Conservation (phyloP, 2,888 invertebrate genomes). For the Lithosia quadra region DNA sequence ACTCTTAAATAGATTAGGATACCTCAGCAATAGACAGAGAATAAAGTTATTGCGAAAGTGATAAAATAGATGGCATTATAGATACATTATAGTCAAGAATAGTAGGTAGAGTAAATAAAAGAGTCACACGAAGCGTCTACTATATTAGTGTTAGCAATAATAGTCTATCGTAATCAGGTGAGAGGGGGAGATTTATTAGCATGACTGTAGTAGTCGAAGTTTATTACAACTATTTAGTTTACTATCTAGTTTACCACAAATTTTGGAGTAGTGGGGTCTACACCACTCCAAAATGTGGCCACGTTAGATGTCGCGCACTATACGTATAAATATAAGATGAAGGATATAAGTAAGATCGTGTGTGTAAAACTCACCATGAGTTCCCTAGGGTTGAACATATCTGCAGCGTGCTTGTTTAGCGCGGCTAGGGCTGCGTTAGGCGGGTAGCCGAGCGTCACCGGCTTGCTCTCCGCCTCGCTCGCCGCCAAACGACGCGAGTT, state of each 20-base stretch:
- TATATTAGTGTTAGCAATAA: neutral
- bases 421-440: conserved; percentile 99
- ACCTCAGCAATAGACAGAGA: neutral
- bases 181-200: neutral
- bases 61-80: neutral
- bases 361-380: conserved; percentile 88
- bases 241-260: too few species aligned
- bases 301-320: too few species aligned
- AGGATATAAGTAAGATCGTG: neutral
- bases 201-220: neutral
- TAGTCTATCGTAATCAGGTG: neutral
- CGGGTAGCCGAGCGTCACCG: conserved; percentile 92
- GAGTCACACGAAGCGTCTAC: neutral
- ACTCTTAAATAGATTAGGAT: neutral
- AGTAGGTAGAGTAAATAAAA: neutral
- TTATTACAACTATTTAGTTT: neutral
- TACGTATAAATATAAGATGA: too few species aligned
- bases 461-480: conserved; percentile 83
- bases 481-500: conserved; percentile 88
- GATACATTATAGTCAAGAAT: neutral
- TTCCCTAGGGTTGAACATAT: conserved; percentile 96
- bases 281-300: too few species aligned
- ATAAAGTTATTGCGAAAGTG: neutral
- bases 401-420: conserved; percentile 97
- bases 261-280: too few species aligned